Conservation (phyloP, 2,888 invertebrate genomes). For the Pseudococcus longispinus region DNA sequence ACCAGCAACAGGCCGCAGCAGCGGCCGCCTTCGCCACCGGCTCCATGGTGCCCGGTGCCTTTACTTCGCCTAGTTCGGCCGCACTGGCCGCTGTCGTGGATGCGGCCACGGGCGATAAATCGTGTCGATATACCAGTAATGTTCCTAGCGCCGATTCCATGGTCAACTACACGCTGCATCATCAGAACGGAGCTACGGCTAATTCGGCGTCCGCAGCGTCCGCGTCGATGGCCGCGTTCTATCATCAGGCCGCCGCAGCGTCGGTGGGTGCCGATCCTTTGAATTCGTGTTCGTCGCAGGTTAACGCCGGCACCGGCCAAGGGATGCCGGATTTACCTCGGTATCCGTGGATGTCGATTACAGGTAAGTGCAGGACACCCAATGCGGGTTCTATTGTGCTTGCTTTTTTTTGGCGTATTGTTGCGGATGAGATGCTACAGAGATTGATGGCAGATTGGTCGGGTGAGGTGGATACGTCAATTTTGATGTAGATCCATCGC, state of each 20-base stretch:
- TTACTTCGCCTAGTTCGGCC: constrained; percentile 66
- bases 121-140: constrained; percentile 77
- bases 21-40: constrained; percentile 72
- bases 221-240: constrained; percentile 76
- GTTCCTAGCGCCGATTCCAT: constrained; percentile 75
- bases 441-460: not conserved
- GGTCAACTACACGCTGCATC: constrained; percentile 77
- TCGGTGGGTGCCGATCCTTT: constrained; percentile 83
- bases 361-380: constrained; percentile 74
- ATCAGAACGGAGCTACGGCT: constrained; percentile 74
- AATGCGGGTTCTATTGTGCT: not conserved
- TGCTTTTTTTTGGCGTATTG: not conserved
- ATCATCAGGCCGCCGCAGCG: constrained; percentile 82
- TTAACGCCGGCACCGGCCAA: constrained; percentile 75
- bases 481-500: no score
- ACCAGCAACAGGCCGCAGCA: constrained; percentile 74
- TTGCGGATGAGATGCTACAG: not conserved
- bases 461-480: not conserved
- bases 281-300: constrained; percentile 75
- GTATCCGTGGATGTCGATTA: constrained; percentile 96
- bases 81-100: constrained; percentile 73
- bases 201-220: constrained; percentile 75
- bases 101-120: constrained; percentile 76
- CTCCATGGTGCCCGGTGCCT: constrained; percentile 69
- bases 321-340: constrained; percentile 90